Conservation (phyloP, 2,888 invertebrate species). For the Drosophila mettleri region DNA sequence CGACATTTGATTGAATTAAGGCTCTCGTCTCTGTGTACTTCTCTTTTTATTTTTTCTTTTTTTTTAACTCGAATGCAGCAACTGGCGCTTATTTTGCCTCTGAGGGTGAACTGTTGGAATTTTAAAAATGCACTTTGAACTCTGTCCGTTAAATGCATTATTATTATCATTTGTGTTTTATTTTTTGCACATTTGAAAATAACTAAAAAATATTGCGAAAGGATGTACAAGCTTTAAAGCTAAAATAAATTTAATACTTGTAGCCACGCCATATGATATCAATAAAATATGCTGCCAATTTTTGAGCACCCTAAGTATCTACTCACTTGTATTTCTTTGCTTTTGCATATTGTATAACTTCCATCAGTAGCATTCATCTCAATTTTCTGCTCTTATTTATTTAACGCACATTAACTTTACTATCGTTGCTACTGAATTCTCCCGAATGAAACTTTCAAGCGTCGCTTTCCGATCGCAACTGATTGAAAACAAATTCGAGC, state of each 20-base stretch:
- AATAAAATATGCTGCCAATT: not conserved
- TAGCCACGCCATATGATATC: too few relatives aligned
- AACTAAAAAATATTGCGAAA: not conserved
- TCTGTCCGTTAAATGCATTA: constrained; percentile 31
- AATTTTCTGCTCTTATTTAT: constrained; percentile 2
- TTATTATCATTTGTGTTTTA: constrained; percentile 9
- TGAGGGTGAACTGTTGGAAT: constrained; percentile 46
- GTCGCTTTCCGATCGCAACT: constrained; percentile 60
- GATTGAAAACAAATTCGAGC: constrained; percentile 47
- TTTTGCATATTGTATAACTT: not conserved
- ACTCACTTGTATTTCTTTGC: constrained; percentile 18
- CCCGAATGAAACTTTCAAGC: constrained; percentile 51
- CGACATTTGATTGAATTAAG: constrained; percentile 82
- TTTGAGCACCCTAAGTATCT: not conserved
- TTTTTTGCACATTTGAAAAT: constrained; percentile 3
- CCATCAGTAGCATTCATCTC: constrained; percentile 9
- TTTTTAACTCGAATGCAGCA: constrained; percentile 15
- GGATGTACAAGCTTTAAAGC: not conserved
- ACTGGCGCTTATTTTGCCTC: constrained; percentile 54
- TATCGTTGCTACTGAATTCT: constrained; percentile 17
- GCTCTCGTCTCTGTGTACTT: constrained; percentile 32
- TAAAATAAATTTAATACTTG: not conserved
- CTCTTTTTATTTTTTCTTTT: constrained; percentile 11
- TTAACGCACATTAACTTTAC: constrained; percentile 27
- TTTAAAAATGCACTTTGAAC: constrained; percentile 69